phyloP scores from a whole-genome alignment of 2,797 vertebrate species.

The Buceros bicornis region DNA sequence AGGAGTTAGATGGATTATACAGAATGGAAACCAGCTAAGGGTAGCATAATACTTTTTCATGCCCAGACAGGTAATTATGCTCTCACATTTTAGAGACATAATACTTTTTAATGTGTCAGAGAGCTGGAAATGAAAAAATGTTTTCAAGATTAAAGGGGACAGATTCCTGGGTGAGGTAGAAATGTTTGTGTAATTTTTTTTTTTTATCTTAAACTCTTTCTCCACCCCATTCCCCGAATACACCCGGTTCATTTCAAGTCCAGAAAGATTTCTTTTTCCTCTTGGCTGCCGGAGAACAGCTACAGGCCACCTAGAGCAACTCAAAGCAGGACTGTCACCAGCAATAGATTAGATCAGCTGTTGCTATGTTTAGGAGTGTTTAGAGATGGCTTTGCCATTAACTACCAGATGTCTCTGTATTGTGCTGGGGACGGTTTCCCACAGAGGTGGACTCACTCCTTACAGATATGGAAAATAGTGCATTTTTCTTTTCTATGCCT shows the following conservation, averaged over 20 bases:
- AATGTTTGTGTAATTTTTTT: not conserved
- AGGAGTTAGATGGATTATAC: not conserved
- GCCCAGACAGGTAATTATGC: conserved; percentile 12
- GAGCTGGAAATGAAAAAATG: not conserved
- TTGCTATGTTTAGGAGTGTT: conserved; percentile 28
- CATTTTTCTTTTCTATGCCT: not conserved
- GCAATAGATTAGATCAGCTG: not conserved
- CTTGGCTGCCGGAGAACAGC: not conserved
- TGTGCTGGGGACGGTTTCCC: not conserved
- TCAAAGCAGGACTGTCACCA: not conserved
- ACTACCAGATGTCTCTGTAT: not conserved
- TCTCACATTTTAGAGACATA: conserved; percentile 11
- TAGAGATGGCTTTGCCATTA: conserved; percentile 13
- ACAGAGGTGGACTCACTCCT: not conserved
- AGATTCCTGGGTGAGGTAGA: not conserved
- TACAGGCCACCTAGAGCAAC: not conserved
- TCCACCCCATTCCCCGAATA: not conserved
- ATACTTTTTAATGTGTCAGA: not conserved
- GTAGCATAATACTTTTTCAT: not conserved
- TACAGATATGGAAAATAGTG: not conserved
- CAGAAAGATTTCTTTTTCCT: not conserved
- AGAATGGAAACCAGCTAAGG: not conserved
- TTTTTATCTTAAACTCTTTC: not conserved
- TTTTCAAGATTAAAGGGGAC: not conserved
- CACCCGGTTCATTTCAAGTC: not conserved